phyloP scores from a whole-genome alignment of 2,888 invertebrate genomes.

The Pseudolycoriella hygida region DNA sequence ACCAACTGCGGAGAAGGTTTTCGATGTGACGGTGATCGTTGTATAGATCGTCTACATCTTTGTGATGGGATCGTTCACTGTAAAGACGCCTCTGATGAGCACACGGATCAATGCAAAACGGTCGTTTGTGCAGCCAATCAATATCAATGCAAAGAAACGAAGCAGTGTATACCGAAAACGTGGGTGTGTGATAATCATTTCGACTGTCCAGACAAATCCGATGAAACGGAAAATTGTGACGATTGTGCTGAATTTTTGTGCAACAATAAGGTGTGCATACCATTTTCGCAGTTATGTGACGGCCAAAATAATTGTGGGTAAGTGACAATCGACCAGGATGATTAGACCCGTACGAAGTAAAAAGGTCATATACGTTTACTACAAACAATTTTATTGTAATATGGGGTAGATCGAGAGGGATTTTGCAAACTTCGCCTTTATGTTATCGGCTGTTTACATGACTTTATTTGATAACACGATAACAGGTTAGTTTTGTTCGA shows the following conservation, averaged over 20 bases:
- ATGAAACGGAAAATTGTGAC: conserved; percentile 33
- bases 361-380: no score
- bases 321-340: neutral
- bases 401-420: no score
- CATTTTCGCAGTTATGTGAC: conserved; percentile 52
- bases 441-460: no score
- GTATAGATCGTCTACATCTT: conserved; percentile 33
- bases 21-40: conserved; percentile 45
- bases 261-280: conserved; percentile 51
- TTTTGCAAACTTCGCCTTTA: no score
- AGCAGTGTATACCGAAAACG: conserved; percentile 46
- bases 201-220: conserved; percentile 59
- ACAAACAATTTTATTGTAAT: no score
- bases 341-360: no score
- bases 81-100: conserved; percentile 54
- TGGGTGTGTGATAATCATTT: conserved; percentile 51
- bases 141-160: conserved; percentile 54
- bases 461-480: no score
- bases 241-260: conserved; percentile 61
- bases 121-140: conserved; percentile 35
- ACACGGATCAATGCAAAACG: conserved; percentile 33
- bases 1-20: conserved; percentile 22
- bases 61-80: conserved; percentile 39
- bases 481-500: no score
- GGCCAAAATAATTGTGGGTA: conserved; percentile 20